Evolutionary conservation across 2,797 vertebrate genomes (phyloP).

Genomic region (Philypnodon macrostomus): DNA sequence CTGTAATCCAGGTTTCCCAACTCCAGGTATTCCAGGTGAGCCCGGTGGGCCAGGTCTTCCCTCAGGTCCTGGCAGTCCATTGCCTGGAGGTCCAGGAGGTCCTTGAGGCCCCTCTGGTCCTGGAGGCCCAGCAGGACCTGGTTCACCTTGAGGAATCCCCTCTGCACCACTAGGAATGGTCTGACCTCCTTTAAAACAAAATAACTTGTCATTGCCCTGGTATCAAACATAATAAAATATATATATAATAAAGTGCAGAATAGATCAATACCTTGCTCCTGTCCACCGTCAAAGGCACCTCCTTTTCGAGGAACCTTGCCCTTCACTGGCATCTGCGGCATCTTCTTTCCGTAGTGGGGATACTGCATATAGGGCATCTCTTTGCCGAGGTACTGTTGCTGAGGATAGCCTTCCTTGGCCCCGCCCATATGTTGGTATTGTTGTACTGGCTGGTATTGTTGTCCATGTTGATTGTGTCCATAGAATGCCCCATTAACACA

Average conservation of each 20-base stretch:
- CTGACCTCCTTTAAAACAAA: conserved; percentile 56
- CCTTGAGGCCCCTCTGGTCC: conserved; percentile 82
- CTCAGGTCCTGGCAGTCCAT: conserved; percentile 83
- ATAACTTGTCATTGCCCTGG: conserved; percentile 2
- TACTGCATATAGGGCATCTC: conserved; percentile 89
- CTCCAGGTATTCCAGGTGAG: conserved; percentile 84
- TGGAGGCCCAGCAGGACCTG: conserved; percentile 74
- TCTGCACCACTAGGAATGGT: conserved; percentile 69
- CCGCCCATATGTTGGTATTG: conserved; percentile 88
- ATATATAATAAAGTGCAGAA: neutral
- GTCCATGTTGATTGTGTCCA: conserved; percentile 88
- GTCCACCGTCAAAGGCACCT: conserved; percentile 50
- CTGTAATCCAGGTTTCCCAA: conserved; percentile 91
- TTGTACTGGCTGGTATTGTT: conserved; percentile 88
- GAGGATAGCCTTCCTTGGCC: conserved; percentile 83
- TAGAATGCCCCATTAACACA: conserved; percentile 87
- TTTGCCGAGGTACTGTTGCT: conserved; percentile 85
- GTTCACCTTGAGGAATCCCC: conserved; percentile 69
- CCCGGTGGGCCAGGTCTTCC: conserved; percentile 86
- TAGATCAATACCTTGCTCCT: conserved; percentile 83
- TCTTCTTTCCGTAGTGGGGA: conserved; percentile 91
- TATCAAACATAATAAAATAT: neutral
- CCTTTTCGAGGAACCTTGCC: conserved; percentile 87
- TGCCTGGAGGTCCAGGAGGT: conserved; percentile 86
- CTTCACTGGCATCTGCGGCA: conserved; percentile 86